A percentile compares a stretch with the other conserved stretches of the same genome.
Conservation (phyloP, 2,113 vertebrate genomes). For the Lophochroa leadbeateri region DNA sequence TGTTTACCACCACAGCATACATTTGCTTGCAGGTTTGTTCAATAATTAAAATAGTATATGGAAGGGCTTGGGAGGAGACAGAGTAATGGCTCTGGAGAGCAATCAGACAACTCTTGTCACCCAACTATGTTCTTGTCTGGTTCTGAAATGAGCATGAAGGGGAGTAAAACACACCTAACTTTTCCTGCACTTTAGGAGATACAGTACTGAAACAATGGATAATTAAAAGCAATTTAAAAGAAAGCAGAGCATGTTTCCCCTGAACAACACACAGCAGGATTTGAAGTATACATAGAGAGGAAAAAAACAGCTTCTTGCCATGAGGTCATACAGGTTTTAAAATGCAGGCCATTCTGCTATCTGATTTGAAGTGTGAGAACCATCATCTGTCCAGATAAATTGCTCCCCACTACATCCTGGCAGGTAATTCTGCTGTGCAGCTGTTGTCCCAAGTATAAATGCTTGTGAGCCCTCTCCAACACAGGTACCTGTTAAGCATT, state of each 20-base stretch:
- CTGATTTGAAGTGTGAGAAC: neutral
- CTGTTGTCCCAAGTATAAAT: neutral
- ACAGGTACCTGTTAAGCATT: neutral
- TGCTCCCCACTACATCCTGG: neutral
- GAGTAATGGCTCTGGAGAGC: neutral
- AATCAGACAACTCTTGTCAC: neutral
- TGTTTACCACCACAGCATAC: neutral
- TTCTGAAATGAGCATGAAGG: neutral
- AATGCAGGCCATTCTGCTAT: neutral
- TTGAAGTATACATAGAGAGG: neutral
- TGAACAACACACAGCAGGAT: neutral
- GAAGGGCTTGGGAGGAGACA: neutral
- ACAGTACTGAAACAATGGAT: neutral
- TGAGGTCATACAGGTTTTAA: accelerated
- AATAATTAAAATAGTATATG: neutral
- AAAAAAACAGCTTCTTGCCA: neutral
- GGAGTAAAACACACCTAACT: neutral
- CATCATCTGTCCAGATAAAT: neutral
- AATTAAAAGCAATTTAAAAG: neutral
- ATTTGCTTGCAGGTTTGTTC: neutral
- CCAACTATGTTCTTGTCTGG: neutral
- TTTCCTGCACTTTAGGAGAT: neutral
- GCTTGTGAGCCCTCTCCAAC: neutral
- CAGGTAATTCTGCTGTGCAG: neutral
- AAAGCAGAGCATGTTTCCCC: neutral